A percentile compares a stretch with the other conserved stretches of the same genome.
Evolutionary conservation across 2,113 vertebrate species (phyloP).

Genomic region (Leptodactylus fuscus): DNA sequence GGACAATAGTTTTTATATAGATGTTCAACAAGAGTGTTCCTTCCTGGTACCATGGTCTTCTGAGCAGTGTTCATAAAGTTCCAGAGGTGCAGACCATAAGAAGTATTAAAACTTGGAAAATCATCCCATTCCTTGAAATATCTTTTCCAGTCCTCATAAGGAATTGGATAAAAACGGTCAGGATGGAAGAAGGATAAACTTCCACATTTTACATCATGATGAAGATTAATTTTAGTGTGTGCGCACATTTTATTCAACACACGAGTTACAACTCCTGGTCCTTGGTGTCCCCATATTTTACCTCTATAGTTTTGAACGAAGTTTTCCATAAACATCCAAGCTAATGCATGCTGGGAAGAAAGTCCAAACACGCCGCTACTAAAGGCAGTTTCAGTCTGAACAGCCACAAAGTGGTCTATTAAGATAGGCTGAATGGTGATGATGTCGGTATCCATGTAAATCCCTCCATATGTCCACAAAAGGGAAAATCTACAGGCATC

Average conservation of each 20-base stretch:
- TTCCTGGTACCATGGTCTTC: neutral
- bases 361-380: neutral
- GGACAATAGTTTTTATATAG: neutral
- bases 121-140: neutral
- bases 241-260: neutral
- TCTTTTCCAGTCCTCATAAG: neutral
- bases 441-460: neutral
- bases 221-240: neutral
- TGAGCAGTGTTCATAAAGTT: neutral
- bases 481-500: neutral
- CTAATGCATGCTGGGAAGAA: too few relatives aligned
- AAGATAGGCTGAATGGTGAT: neutral
- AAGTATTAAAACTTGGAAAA: conserved; percentile 6
- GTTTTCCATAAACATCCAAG: too few relatives aligned
- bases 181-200: neutral
- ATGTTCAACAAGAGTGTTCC: neutral
- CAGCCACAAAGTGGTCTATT: neutral
- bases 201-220: neutral
- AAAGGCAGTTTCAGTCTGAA: neutral
- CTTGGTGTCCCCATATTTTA: neutral
- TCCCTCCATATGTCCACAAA: neutral
- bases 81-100: conserved; percentile 13
- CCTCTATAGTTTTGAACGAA: neutral
- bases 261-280: neutral
- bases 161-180: neutral